These are phyloP conservation scores for Schizotus pectinicornis DNA, from an alignment of 2,888 invertebrate genomes.

Conservation along the genomic window DNA sequence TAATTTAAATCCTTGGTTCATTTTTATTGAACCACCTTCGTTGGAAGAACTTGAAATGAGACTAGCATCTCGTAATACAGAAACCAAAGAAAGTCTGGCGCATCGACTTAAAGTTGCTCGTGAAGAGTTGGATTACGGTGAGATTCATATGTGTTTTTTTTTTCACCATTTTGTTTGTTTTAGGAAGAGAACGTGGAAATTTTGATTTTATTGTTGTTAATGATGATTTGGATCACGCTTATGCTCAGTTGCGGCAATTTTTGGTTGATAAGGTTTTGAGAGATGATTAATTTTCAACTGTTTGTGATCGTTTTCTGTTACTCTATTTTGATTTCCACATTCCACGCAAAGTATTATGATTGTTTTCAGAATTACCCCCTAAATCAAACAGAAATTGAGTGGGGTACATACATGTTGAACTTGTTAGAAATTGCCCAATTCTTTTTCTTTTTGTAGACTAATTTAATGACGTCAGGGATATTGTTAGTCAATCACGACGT, in stretches of 20 bases:
- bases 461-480: no score
- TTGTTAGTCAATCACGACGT: no score
- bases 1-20: slow-evolving; percentile 80
- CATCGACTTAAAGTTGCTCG: slow-evolving; percentile 79
- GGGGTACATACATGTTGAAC: no score
- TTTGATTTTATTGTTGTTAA: slow-evolving; percentile 86
- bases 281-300: slow-evolving; percentile 1
- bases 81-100: slow-evolving; percentile 83
- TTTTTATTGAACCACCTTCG: slow-evolving; percentile 94
- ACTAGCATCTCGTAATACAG: slow-evolving; percentile 81
- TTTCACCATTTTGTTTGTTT: slow-evolving; percentile 12
- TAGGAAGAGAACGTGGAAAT: slow-evolving; percentile 68
- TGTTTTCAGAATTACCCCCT: background rate
- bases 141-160: slow-evolving; percentile 19
- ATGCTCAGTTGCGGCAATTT: slow-evolving; percentile 34
- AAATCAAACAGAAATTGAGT: background rate
- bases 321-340: background rate
- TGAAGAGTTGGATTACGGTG: slow-evolving; percentile 86
- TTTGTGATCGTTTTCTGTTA: no score
- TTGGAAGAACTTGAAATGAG: slow-evolving; percentile 77
- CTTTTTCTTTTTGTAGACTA: no score
- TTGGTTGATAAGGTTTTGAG: slow-evolving; percentile 17
- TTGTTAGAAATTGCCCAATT: no score
- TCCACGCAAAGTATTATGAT: slow-evolving; percentile 5
- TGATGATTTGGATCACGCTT: slow-evolving; percentile 61